Evolutionary conservation across 2,113 vertebrate species (phyloP).

Genomic region (Guaruba guarouba): DNA sequence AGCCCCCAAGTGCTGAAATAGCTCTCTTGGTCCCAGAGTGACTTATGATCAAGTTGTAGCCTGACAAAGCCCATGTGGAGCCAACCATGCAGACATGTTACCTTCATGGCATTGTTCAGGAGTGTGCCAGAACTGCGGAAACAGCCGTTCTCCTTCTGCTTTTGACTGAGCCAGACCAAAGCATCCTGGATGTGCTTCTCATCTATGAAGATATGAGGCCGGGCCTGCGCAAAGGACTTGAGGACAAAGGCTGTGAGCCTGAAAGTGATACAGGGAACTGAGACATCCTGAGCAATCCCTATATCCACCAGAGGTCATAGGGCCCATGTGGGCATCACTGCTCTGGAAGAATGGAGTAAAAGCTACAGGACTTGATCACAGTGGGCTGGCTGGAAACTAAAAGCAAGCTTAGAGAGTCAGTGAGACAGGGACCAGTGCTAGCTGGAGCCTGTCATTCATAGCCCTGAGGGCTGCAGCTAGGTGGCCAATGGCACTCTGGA

Average conservation of each 20-base stretch:
- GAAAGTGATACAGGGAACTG: neutral
- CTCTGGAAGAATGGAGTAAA: conserved; percentile 33
- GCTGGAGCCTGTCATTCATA: neutral
- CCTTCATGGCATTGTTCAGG: conserved; percentile 76
- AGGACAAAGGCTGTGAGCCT: conserved; percentile 79
- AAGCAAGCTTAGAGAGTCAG: rapidly evolving
- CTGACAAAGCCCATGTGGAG: neutral
- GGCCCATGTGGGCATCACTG: conserved; percentile 54
- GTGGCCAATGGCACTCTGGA: neutral
- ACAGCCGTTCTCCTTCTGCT: conserved; percentile 74
- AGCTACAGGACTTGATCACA: neutral
- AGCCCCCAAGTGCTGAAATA: neutral
- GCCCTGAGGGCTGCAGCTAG: neutral
- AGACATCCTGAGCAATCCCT: neutral
- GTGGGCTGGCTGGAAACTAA: neutral
- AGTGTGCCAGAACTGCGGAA: conserved; percentile 66
- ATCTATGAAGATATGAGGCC: conserved; percentile 65
- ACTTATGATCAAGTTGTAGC: conserved; percentile 43
- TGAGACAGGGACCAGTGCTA: neutral
- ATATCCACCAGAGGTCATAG: conserved; percentile 36
- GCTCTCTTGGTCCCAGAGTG: neutral
- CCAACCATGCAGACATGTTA: conserved; percentile 12
- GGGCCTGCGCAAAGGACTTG: conserved; percentile 73
- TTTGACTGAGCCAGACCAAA: conserved; percentile 56
- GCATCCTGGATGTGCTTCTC: conserved; percentile 60